Conservation (phyloP, 2,113 vertebrate genomes). For the Oryzias woworae region DNA sequence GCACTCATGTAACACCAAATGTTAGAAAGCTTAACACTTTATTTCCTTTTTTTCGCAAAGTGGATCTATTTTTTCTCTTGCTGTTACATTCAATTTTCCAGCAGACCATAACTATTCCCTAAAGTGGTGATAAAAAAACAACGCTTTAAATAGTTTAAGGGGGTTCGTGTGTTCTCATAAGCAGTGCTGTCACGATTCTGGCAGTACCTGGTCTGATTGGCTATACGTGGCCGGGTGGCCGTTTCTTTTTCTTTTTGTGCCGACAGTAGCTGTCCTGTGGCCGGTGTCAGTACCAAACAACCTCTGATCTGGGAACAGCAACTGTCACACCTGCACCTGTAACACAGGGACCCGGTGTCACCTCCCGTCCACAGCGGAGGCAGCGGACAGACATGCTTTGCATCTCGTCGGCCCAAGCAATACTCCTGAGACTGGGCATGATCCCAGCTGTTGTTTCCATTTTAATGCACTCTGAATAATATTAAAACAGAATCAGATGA, state of each 20-base stretch:
- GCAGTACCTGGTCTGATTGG: conserved; percentile 43
- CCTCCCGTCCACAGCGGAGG: conserved; percentile 23
- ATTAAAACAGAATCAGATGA: conserved; percentile 77
- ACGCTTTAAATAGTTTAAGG: conserved; percentile 30
- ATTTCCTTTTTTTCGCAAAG: conserved; percentile 40
- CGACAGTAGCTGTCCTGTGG: conserved; percentile 55
- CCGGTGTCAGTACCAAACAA: conserved; percentile 62
- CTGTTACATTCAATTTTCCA: conserved; percentile 30
- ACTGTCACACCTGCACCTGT: conserved; percentile 79
- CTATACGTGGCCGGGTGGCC: conserved; percentile 53
- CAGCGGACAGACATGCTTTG: conserved; percentile 59
- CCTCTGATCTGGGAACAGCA: conserved; percentile 71
- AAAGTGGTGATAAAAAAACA: conserved; percentile 38
- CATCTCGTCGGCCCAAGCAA: conserved; percentile 60
- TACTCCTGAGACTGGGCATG: conserved; percentile 65
- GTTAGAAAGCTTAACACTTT: conserved; percentile 65
- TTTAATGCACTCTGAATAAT: conserved; percentile 80
- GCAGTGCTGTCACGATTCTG: conserved; percentile 46
- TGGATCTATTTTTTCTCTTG: conserved; percentile 4
- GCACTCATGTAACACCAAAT: conserved; percentile 70
- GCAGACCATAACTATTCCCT: conserved; percentile 22
- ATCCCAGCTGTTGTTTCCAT: conserved; percentile 80
- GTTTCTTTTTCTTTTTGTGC: conserved; percentile 54
- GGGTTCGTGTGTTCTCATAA: conserved; percentile 28
- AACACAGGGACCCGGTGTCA: conserved; percentile 61